These are phyloP conservation scores for Siniperca scherzeri DNA, from an alignment of 2,797 vertebrate genomes.

Conservation along the genomic window DNA sequence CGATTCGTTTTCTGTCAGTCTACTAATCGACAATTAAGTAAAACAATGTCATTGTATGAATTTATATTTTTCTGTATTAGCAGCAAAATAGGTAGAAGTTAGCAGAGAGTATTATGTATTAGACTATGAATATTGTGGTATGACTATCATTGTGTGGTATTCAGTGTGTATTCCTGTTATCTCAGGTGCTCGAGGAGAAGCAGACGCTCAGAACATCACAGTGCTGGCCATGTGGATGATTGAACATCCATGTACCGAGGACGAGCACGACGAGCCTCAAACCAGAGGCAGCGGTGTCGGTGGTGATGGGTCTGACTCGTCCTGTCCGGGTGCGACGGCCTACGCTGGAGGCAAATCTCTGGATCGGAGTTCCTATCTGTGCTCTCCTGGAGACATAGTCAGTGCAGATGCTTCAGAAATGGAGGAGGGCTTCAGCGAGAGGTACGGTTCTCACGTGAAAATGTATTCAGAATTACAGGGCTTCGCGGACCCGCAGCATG, in stretches of 20 bases:
- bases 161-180: not conserved
- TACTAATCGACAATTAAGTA: not conserved
- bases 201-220: slow-evolving; percentile 97
- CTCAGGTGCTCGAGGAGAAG: slow-evolving; percentile 94
- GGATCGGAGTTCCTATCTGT: slow-evolving; percentile 88
- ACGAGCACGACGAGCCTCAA: slow-evolving; percentile 90
- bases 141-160: not conserved
- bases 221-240: slow-evolving; percentile 99
- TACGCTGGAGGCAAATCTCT: slow-evolving; percentile 89
- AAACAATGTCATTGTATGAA: not conserved
- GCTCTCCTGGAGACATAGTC: slow-evolving; percentile 92
- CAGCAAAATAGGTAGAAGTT: no score
- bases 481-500: not conserved
- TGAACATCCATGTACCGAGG: slow-evolving; percentile 93
- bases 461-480: not conserved
- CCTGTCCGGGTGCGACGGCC: slow-evolving; percentile 84
- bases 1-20: no score
- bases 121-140: not conserved
- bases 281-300: slow-evolving; percentile 69
- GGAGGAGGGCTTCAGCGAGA: slow-evolving; percentile 96
- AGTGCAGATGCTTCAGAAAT: slow-evolving; percentile 91
- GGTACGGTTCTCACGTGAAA: slow-evolving; percentile 75
- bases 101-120: no score
- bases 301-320: slow-evolving; percentile 64
- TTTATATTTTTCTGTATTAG: no score